phyloP scores from a whole-genome alignment of 2,113 vertebrate species.

The Tonatia bakeri region DNA sequence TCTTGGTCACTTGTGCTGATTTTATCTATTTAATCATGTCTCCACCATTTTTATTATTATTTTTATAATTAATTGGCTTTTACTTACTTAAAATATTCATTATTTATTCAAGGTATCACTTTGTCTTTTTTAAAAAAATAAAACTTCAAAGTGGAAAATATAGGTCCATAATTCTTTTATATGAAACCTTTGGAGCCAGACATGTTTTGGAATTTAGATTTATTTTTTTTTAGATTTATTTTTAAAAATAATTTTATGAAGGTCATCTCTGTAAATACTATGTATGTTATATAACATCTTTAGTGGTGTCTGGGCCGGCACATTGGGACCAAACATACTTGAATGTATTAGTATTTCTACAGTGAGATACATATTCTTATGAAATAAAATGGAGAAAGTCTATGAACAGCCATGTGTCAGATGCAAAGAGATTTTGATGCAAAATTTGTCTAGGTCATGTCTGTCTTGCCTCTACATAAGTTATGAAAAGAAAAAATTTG shows the following conservation, averaged over 20 bases:
- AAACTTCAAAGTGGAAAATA: background rate
- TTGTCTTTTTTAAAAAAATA: background rate
- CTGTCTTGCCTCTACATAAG: background rate
- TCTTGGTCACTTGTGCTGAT: background rate
- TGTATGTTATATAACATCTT: background rate
- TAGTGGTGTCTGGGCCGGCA: background rate
- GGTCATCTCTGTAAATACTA: background rate
- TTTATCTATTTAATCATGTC: background rate
- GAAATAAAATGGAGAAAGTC: background rate
- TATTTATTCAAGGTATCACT: background rate
- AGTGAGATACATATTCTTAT: background rate
- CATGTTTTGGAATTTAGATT: slow-evolving; percentile 15
- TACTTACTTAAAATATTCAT: background rate
- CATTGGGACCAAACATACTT: background rate
- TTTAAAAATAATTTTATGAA: background rate
- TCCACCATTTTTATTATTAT: background rate
- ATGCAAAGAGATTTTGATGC: background rate
- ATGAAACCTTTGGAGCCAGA: background rate
- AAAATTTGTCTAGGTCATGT: background rate
- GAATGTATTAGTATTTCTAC: background rate
- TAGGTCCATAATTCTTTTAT: background rate
- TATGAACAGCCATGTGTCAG: background rate
- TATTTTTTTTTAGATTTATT: background rate
- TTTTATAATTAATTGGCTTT: background rate
- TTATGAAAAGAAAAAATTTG: background rate